Conservation (phyloP, 2,797 vertebrate genomes). For the Bradypodion ventrale region DNA sequence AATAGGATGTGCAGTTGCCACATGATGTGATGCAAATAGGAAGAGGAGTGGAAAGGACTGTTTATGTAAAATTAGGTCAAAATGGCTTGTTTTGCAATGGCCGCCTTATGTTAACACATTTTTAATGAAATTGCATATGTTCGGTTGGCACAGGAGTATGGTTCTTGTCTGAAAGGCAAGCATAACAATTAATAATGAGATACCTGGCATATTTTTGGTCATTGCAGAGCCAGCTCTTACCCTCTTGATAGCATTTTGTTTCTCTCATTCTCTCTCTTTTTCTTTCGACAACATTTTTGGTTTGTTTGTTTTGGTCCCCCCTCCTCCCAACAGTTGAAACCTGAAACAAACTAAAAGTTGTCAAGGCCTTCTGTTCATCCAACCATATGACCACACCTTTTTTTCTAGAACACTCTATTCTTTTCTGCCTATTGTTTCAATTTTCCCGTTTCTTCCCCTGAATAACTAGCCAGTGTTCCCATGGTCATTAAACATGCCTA, state of each 20-base stretch:
- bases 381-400: background rate
- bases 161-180: background rate
- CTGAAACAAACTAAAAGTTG: background rate
- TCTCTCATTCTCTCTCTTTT: too few relatives aligned
- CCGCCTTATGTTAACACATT: slow-evolving; percentile 36
- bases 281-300: background rate
- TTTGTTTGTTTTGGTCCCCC: background rate
- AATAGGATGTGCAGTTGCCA: too few relatives aligned
- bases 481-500: background rate
- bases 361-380: too few relatives aligned
- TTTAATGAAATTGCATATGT: slow-evolving; percentile 1
- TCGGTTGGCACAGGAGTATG: background rate
- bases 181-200: background rate
- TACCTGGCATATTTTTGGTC: background rate
- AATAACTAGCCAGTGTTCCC: background rate
- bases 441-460: background rate
- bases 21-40: slow-evolving; percentile 17
- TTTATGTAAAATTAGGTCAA: slow-evolving; percentile 32
- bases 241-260: background rate
- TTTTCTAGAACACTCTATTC: background rate
- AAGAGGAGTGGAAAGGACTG: slow-evolving; percentile 31
- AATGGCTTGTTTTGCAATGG: slow-evolving; percentile 32
- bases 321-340: background rate
- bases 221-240: background rate
- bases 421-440: too few relatives aligned